A percentile compares a stretch with the other conserved stretches of the same genome.
phyloP scores from a whole-genome alignment of 2,113 vertebrate genomes.

The Etheostoma cragini region DNA sequence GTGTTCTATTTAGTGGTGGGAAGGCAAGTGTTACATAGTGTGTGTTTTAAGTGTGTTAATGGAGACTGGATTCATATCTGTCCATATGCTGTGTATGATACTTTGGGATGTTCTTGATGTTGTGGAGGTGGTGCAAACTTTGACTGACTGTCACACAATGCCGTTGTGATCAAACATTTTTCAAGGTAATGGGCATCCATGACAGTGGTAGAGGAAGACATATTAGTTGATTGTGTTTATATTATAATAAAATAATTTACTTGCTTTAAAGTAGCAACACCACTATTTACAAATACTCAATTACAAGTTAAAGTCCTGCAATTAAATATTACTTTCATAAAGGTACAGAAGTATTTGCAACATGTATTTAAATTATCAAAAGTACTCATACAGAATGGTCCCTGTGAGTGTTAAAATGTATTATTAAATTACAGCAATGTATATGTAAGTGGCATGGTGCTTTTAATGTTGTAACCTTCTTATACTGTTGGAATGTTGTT shows the following conservation, averaged over 20 bases:
- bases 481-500: neutral
- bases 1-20: conserved; percentile 25
- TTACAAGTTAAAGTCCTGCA: neutral
- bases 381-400: neutral
- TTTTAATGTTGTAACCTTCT: neutral
- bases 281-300: neutral
- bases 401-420: too few species aligned
- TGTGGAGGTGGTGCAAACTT: too few species aligned
- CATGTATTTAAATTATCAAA: neutral
- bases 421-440: neutral
- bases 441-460: too few species aligned
- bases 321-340: neutral
- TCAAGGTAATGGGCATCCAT: conserved; percentile 14
- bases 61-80: neutral
- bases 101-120: neutral
- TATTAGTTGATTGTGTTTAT: neutral
- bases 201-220: neutral
- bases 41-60: neutral
- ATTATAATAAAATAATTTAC: too few species aligned
- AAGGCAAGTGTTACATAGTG: neutral
- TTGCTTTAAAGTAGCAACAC: neutral
- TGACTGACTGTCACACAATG: too few species aligned
- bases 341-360: neutral
- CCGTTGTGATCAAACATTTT: neutral
- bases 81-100: neutral